These are phyloP conservation scores for Teinopalpus imperialis DNA, from an alignment of 2,888 invertebrate genomes.

Conservation along the genomic window DNA sequence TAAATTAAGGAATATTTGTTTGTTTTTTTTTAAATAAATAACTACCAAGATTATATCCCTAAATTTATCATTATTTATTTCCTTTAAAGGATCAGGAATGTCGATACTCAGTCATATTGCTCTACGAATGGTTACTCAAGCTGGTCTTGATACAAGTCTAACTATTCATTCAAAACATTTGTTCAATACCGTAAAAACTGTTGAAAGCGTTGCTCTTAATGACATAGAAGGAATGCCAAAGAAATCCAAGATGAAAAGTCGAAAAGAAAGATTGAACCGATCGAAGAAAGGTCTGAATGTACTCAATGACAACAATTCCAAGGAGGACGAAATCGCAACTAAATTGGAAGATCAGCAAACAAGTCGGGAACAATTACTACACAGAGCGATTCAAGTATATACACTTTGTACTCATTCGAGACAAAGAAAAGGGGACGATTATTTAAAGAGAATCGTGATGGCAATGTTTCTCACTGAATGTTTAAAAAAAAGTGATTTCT, in stretches of 20 bases:
- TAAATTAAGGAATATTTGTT: too few relatives aligned
- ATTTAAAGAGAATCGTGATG: conserved; percentile 89
- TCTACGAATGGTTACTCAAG: conserved; percentile 89
- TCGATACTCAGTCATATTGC: conserved; percentile 89
- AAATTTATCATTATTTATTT: too few relatives aligned
- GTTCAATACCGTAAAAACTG: conserved; percentile 51
- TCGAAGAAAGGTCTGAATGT: conserved; percentile 58
- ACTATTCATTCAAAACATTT: conserved; percentile 70
- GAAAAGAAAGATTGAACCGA: conserved; percentile 67
- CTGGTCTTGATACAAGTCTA: conserved; percentile 71
- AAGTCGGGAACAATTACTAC: conserved; percentile 57
- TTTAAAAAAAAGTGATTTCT: conserved; percentile 86
- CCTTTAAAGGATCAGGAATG: conserved; percentile 86
- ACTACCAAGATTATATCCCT: too few relatives aligned
- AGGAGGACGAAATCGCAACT: conserved; percentile 48
- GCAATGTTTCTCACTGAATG: conserved; percentile 87
- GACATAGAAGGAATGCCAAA: conserved; percentile 66
- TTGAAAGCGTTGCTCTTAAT: conserved; percentile 53
- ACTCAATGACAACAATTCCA: conserved; percentile 47
- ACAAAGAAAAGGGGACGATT: conserved; percentile 84
- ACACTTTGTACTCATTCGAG: conserved; percentile 85
- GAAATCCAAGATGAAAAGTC: conserved; percentile 65
- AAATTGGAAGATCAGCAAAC: conserved; percentile 53
- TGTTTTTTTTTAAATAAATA: too few relatives aligned
- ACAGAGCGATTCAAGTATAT: conserved; percentile 76